These are phyloP conservation scores for Trichacis sp. DNA, from an alignment of 2,888 invertebrate species.

Conservation along the genomic window DNA sequence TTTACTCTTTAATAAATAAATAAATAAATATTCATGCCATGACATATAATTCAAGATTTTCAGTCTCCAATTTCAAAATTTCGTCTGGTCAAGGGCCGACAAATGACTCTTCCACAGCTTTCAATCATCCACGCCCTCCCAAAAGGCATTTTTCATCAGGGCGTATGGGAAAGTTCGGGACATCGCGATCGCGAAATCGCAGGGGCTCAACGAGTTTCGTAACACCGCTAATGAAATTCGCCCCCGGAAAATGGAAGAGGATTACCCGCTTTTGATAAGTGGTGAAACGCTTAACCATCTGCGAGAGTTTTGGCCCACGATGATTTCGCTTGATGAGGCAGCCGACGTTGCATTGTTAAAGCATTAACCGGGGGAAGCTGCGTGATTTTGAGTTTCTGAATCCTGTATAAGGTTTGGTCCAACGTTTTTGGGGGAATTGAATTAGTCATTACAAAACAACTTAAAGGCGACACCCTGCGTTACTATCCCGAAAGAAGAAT, in stretches of 20 bases:
- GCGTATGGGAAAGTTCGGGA: neutral
- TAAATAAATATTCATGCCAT: no score
- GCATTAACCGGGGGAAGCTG: conserved; percentile 51
- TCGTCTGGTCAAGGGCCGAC: no score
- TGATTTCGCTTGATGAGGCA: conserved; percentile 63
- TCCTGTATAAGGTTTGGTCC: conserved; percentile 24
- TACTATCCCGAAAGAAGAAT: no score
- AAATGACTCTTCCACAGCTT: no score
- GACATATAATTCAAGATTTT: no score
- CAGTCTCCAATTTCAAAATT: no score
- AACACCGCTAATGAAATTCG: conserved; percentile 60
- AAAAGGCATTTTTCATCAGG: no score
- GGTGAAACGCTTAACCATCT: conserved; percentile 56
- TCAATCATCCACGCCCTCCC: no score
- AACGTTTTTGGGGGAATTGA: neutral
- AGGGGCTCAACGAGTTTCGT: conserved; percentile 62
- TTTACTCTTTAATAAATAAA: no score
- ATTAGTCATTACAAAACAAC: neutral
- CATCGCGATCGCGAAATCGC: conserved; percentile 34
- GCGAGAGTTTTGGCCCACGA: conserved; percentile 59
- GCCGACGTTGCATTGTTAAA: conserved; percentile 54
- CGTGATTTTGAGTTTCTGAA: conserved; percentile 56
- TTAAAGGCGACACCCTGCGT: no score
- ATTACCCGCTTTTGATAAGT: conserved; percentile 54
- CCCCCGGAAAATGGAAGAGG: conserved; percentile 60